Evolutionary conservation across 2,888 invertebrate genomes (phyloP).

Genomic region (Eudasyphora cyanicolor): DNA sequence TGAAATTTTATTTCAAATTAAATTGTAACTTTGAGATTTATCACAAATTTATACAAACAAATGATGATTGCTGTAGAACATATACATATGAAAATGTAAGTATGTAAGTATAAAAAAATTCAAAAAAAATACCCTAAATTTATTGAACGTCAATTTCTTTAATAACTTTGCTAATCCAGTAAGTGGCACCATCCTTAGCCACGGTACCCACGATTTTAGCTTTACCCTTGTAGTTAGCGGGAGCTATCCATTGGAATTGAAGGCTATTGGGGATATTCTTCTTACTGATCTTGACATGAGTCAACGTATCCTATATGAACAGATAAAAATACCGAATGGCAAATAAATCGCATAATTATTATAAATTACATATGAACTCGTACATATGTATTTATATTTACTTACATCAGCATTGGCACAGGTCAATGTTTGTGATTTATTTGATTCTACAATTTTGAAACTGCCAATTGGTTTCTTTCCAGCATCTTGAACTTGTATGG

Average conservation of each 20-base stretch:
- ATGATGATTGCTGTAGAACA: too few relatives aligned
- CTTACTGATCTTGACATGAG: constrained; percentile 83
- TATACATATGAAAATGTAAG: constrained; percentile 57
- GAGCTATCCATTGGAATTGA: constrained; percentile 85
- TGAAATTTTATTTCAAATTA: constrained; percentile 16
- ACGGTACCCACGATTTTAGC: constrained; percentile 86
- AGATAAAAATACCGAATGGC: constrained; percentile 66
- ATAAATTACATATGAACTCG: not conserved
- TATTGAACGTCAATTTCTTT: constrained; percentile 82
- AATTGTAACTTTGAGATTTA: constrained; percentile 51
- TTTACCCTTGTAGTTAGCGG: constrained; percentile 83
- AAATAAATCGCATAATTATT: not conserved
- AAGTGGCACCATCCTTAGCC: constrained; percentile 85
- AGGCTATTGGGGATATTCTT: constrained; percentile 82
- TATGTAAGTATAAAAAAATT: constrained; percentile 49
- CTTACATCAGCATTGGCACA: constrained; percentile 74
- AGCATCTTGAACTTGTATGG: constrained; percentile 84
- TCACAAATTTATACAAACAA: constrained; percentile 47
- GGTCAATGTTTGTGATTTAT: constrained; percentile 77
- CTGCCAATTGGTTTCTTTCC: constrained; percentile 83
- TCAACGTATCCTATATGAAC: constrained; percentile 86
- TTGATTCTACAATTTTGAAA: constrained; percentile 81
- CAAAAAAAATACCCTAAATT: constrained; percentile 48
- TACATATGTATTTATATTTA: constrained; percentile 4
- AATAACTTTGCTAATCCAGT: constrained; percentile 86